These are phyloP conservation scores for Glaucidium brasilianum DNA, from an alignment of 2,113 vertebrate genomes.

Conservation along the genomic window DNA sequence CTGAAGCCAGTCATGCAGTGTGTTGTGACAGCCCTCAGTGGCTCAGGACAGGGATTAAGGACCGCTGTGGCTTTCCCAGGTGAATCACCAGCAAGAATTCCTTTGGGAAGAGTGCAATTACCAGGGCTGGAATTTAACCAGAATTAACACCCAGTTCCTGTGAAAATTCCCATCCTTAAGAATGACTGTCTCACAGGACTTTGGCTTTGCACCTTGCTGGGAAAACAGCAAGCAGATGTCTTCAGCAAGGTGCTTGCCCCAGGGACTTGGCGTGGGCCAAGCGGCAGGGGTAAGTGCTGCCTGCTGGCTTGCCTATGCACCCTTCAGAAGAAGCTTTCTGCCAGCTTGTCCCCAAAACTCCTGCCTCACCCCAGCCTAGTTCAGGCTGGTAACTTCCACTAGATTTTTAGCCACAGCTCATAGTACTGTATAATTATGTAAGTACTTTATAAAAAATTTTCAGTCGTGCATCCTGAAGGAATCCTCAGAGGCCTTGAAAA, in stretches of 20 bases:
- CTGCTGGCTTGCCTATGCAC: background rate
- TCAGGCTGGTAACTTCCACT: background rate
- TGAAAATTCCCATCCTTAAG: background rate
- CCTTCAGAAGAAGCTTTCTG: background rate
- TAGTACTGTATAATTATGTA: background rate
- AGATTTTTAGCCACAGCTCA: background rate
- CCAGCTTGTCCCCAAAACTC: background rate
- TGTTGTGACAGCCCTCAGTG: background rate
- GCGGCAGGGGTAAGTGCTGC: rapidly evolving
- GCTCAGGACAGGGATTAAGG: background rate
- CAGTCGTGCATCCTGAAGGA: background rate
- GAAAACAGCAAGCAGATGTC: background rate
- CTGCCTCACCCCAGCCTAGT: background rate
- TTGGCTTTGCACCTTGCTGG: background rate
- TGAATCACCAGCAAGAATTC: background rate
- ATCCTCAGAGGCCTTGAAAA: background rate
- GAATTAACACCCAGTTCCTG: background rate
- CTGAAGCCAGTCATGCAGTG: background rate
- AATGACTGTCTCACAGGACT: background rate
- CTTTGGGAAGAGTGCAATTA: background rate
- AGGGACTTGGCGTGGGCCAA: background rate
- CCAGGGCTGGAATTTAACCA: background rate
- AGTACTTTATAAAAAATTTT: background rate
- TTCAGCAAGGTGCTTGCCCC: background rate
- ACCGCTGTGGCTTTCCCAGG: background rate